Base-by-base conservation (phyloP, 1,140 invertebrate genomes). In the Saxidomus purpurata region DNA sequence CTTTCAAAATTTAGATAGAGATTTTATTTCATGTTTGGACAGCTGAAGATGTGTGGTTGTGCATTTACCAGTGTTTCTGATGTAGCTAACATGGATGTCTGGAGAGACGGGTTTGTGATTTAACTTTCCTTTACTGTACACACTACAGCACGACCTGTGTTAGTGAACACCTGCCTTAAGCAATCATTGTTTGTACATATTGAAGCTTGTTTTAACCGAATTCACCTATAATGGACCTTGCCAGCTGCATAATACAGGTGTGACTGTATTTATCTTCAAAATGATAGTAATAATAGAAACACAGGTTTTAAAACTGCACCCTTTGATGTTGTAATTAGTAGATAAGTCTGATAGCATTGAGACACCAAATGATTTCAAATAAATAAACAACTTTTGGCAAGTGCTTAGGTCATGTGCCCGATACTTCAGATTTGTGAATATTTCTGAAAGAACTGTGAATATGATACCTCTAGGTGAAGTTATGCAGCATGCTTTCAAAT, bases 61-160 rank as follows among this genome's bases (percentile, higher is more conserved):
- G 38, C 69, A 19, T 91, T 79, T 79, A 87, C 87, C 17, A 76
- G 74, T 82, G 76, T 90, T 17, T 69, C 90, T 79, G 90, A 91
- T 55, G 61, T 90, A n/a, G 79, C 90, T 22, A 90, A 82, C 79
- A 90, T 91, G 11, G 80, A 87, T 83, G 74, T 90, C 9, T 87
- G 77, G 84, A 87, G 43, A 40, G 25, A 90, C 0, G 61, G 59
- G 90, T 91, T 84, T 52, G 55, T 61, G n/a, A 25, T 74, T 11
- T 55, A 28, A 28, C 34, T 36, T 47, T 87, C 9, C 79, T 79
- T n/a, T n/a, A n/a, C n/a, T 13, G 17, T 19, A 52, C 17, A 40
- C 13, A 9, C 6, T 19, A 43, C 40, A 4, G 9, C 2, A 38
- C 17, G 6, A 8, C 25, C 22, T 49, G 9, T 31, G 67, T 34